A percentile compares a stretch with the other conserved stretches of the same genome.
phyloP scores from a whole-genome alignment of 2,888 invertebrate genomes.

The Saturnia pavonia region DNA sequence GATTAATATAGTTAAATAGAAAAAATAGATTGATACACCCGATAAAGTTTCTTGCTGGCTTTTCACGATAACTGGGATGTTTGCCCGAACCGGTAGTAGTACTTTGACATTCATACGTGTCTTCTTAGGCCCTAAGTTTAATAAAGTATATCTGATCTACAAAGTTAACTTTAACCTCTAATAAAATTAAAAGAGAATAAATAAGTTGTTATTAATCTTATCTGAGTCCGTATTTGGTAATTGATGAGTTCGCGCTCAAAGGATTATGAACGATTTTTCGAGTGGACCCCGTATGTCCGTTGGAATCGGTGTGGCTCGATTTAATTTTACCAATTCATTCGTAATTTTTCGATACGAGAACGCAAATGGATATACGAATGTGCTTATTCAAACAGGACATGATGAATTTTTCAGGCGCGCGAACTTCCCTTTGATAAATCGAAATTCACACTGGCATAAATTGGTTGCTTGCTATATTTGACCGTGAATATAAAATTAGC shows the following conservation, averaged over 20 bases:
- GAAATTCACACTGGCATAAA: background rate
- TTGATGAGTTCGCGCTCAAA: background rate
- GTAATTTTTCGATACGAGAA: background rate
- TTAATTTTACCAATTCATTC: background rate
- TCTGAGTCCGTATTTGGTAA: background rate
- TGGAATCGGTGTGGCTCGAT: background rate
- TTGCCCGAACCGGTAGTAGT: no score
- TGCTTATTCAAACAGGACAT: constrained; percentile 2
- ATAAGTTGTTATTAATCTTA: background rate
- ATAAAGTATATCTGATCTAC: no score
- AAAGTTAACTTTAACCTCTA: no score
- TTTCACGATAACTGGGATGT: no score
- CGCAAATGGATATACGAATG: background rate
- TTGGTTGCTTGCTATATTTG: background rate
- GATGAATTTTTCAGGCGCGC: background rate
- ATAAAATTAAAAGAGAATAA: background rate
- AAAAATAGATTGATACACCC: no score
- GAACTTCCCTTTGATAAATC: background rate
- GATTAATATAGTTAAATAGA: no score
- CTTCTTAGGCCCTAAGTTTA: no score
- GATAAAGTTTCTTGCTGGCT: no score
- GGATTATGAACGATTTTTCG: background rate
- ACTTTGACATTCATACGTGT: no score
- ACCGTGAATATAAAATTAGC: background rate
- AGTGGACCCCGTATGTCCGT: background rate